These are phyloP conservation scores for Chauna torquata DNA, from an alignment of 2,113 vertebrate genomes.

Conservation along the genomic window DNA sequence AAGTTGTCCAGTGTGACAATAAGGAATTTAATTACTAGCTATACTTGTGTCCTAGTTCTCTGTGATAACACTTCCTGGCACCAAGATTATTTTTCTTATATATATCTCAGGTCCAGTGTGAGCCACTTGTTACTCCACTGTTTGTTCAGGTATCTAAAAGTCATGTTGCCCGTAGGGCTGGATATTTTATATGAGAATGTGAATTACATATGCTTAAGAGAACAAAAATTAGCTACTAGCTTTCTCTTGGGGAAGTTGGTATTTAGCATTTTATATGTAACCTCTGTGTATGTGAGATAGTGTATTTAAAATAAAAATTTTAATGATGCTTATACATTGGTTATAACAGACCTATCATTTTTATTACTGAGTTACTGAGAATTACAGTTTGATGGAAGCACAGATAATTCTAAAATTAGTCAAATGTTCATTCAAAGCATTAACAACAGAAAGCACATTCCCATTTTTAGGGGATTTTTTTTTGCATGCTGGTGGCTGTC, in stretches of 20 bases:
- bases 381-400: constrained; percentile 7
- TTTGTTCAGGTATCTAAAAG: constrained; percentile 1
- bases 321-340: neutral
- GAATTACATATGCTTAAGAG: neutral
- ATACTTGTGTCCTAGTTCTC: constrained; percentile 45
- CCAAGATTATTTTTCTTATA: neutral
- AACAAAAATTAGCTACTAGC: neutral
- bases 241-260: neutral
- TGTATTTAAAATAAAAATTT: neutral
- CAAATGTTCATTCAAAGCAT: constrained; percentile 8
- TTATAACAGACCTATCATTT: constrained; percentile 20
- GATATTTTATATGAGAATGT: neutral
- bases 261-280: neutral
- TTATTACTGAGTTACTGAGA: constrained; percentile 39
- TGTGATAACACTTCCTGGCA: neutral
- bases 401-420: constrained; percentile 13
- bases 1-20: constrained; percentile 50
- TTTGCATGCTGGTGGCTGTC: neutral
- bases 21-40: constrained; percentile 62
- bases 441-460: constrained; percentile 6
- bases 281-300: neutral
- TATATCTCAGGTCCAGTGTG: neutral
- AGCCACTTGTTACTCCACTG: neutral
- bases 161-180: neutral
- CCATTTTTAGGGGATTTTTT: neutral